A percentile compares a stretch with the other conserved stretches of the same genome.
These are phyloP conservation scores for Lasioglossum pauxillum DNA, from an alignment of 2,888 invertebrate genomes.

Conservation along the genomic window DNA sequence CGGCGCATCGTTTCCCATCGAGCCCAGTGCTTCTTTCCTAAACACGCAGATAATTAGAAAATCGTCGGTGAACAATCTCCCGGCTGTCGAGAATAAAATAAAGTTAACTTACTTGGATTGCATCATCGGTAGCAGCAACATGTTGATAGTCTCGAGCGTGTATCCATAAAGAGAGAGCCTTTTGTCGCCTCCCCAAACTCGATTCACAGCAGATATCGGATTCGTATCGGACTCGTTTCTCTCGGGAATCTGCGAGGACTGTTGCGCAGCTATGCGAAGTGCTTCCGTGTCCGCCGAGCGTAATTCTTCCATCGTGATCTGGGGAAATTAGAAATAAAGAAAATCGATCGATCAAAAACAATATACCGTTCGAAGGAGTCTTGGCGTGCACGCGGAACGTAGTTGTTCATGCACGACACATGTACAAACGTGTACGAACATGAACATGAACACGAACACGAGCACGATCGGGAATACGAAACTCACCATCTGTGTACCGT, in stretches of 20 bases:
- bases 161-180: conserved; percentile 96
- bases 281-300: conserved; percentile 86
- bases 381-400: neutral
- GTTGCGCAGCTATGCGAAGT: neutral
- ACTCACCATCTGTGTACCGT: conserved; percentile 84
- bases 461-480: conserved; percentile 57
- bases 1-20: conserved; percentile 99
- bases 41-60: neutral
- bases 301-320: conserved; percentile 94
- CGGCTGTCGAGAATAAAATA: neutral
- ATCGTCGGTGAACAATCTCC: neutral
- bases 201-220: conserved; percentile 82
- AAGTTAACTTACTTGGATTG: conserved; percentile 91
- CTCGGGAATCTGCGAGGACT: neutral
- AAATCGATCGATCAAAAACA: neutral
- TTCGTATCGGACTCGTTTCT: conserved; percentile 73
- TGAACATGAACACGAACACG: conserved; percentile 28
- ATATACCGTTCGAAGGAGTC: neutral
- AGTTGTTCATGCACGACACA: neutral
- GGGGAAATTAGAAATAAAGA: conserved; percentile 36
- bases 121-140: conserved; percentile 98
- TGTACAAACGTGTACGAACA: neutral
- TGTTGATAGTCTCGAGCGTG: conserved; percentile 96
- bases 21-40: conserved; percentile 99
- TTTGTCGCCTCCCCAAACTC: conserved; percentile 89